phyloP scores from a whole-genome alignment of 2,797 vertebrate species.

The Cygnus olor region DNA sequence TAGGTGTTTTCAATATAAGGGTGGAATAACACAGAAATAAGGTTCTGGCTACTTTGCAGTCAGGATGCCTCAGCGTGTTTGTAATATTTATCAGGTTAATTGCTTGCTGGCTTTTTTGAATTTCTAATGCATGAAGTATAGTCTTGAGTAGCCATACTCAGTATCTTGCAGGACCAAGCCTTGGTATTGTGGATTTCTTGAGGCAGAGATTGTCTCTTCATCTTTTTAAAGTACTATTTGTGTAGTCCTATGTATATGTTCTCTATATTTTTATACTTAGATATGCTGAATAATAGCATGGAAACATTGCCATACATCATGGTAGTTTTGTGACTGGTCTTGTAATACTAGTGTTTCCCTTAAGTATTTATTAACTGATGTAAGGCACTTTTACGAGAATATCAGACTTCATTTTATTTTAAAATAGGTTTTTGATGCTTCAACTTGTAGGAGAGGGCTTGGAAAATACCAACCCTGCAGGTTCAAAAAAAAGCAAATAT shows the following conservation, averaged over 20 bases:
- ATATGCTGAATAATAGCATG: neutral
- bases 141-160: neutral
- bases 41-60: neutral
- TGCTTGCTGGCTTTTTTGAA: neutral
- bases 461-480: neutral
- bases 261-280: neutral
- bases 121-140: neutral
- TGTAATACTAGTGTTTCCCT: neutral
- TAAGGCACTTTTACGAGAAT: neutral
- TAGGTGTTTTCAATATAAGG: neutral
- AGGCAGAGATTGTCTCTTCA: neutral
- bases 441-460: neutral
- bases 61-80: neutral
- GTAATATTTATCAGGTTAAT: neutral
- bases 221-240: neutral
- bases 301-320: neutral
- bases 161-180: neutral
- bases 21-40: neutral
- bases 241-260: rapidly evolving
- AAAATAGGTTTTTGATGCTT: neutral
- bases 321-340: neutral
- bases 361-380: neutral
- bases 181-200: neutral
- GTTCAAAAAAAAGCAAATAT: conserved; percentile 14
- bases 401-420: neutral